phyloP scores from a whole-genome alignment of 2,888 invertebrate species.

The Conchocele bisecta region DNA sequence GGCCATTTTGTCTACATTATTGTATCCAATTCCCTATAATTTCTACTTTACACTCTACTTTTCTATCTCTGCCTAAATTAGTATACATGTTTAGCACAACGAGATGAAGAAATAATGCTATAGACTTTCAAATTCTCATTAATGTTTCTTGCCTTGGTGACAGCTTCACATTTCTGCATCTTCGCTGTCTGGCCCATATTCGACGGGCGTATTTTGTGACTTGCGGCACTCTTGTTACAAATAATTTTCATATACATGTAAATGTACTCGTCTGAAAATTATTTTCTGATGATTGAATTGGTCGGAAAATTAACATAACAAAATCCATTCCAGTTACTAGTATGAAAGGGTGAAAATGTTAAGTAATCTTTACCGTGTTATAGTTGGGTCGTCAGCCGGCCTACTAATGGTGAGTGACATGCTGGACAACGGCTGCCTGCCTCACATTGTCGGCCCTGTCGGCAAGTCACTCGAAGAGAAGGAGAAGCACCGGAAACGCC shows the following conservation, averaged over 20 bases:
- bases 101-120: too few species aligned
- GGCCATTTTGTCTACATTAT: too few species aligned
- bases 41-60: too few species aligned
- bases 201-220: too few species aligned
- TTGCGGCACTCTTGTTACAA: not conserved
- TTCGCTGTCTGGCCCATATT: too few species aligned
- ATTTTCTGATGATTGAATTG: not conserved
- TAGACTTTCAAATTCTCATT: too few species aligned
- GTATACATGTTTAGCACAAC: too few species aligned
- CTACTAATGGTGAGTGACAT: conserved; percentile 83
- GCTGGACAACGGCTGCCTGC: conserved; percentile 60
- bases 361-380: conserved; percentile 74
- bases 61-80: too few species aligned
- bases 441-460: conserved; percentile 50
- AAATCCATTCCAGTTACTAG: not conserved
- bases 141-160: too few species aligned
- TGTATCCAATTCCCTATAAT: too few species aligned
- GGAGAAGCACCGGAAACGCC: conserved; percentile 67
- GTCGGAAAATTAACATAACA: not conserved
- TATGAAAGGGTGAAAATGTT: not conserved
- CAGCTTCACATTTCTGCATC: too few species aligned
- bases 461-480: conserved; percentile 51
- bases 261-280: too few species aligned
- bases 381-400: conserved; percentile 84
- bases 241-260: not conserved